These are phyloP conservation scores for Ectobius pallidus DNA, from an alignment of 2,888 invertebrate species.

Conservation along the genomic window DNA sequence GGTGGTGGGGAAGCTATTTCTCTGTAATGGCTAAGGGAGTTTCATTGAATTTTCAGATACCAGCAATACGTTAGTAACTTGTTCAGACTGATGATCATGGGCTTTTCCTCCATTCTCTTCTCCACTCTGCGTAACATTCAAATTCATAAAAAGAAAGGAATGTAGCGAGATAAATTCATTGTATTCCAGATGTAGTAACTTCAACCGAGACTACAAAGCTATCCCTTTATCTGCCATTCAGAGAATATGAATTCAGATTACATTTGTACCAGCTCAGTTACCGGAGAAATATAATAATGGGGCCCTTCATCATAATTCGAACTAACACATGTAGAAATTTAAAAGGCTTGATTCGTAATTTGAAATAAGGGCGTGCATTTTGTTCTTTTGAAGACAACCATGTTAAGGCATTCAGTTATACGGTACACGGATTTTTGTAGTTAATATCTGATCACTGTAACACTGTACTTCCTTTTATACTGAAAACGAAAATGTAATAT, in stretches of 20 bases:
- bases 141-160: conserved; percentile 22
- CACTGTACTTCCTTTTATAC: too few relatives aligned
- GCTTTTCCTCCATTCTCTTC: background rate
- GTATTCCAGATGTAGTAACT: conserved; percentile 7
- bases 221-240: conserved; percentile 11
- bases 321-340: conserved; percentile 7
- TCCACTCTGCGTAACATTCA: background rate
- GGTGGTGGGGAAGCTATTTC: too few relatives aligned
- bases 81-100: background rate
- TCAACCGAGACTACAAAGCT: conserved; percentile 11
- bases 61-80: background rate
- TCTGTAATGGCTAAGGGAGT: too few relatives aligned
- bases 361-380: too few relatives aligned
- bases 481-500: too few relatives aligned
- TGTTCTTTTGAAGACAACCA: too few relatives aligned
- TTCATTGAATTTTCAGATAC: too few relatives aligned
- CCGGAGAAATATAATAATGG: conserved; percentile 9
- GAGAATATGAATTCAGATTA: conserved; percentile 18
- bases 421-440: too few relatives aligned
- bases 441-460: too few relatives aligned
- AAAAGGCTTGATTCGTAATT: too few relatives aligned
- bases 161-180: conserved; percentile 18
- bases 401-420: too few relatives aligned
- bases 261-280: conserved; percentile 7
- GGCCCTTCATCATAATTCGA: background rate